A percentile compares a stretch with the other conserved stretches of the same genome.
phyloP scores from a whole-genome alignment of 2,888 invertebrate species.

The Sesia bembeciformis region DNA sequence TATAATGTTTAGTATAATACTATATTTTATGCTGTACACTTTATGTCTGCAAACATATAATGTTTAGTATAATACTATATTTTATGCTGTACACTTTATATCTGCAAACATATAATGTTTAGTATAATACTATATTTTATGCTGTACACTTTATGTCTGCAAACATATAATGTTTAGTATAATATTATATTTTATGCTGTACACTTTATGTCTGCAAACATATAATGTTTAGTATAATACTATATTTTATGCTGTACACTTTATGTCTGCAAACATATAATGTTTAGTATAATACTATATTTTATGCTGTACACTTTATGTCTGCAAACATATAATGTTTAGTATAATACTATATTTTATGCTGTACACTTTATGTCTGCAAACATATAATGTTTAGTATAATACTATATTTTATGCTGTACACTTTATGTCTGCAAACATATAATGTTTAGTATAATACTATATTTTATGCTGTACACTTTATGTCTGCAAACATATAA shows the following conservation, averaged over 20 bases:
- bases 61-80: background rate
- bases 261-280: conserved; percentile 31
- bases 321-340: conserved; percentile 22
- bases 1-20: background rate
- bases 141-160: conserved; percentile 48
- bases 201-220: conserved; percentile 42
- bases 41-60: conserved; percentile 31
- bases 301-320: conserved; percentile 42
- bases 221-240: background rate
- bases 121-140: conserved; percentile 11
- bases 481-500: conserved; percentile 31
- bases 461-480: conserved; percentile 35
- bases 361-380: conserved; percentile 48
- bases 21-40: conserved; percentile 35
- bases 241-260: conserved; percentile 35
- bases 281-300: background rate
- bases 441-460: background rate
- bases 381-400: conserved; percentile 6
- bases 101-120: conserved; percentile 22
- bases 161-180: conserved; percentile 6
- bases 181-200: conserved; percentile 23
- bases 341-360: conserved; percentile 11
- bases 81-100: conserved; percentile 42
- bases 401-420: conserved; percentile 23
- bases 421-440: conserved; percentile 42